Base-by-base conservation (phyloP, 2,888 invertebrate species). In the Phasia obesa region DNA sequence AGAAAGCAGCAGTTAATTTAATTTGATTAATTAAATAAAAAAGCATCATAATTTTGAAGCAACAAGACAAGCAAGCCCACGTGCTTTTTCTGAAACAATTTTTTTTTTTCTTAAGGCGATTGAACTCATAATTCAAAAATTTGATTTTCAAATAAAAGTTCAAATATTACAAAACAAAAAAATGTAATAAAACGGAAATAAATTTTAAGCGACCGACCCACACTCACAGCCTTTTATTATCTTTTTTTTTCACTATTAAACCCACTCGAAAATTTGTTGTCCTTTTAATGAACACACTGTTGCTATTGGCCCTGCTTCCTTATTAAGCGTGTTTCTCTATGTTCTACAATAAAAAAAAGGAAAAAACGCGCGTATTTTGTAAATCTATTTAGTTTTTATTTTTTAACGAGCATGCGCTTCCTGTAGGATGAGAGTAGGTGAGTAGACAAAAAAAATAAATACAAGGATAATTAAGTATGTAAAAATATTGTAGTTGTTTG, bases 291-390 rank as follows among this genome's bases (percentile, higher is more conserved):
- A 51, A 55, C 70, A 70, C 55, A 62, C 70, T 78, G 77, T 71
- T 78, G 77, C 70, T 70, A 38, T 65, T 57, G 25, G 4, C 15
- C 4, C 4, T 9, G 38, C 21, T 25, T 19, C 4, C 21, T 38
- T 21, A 21, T 15, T 42, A 55, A 51, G 17, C 51, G 13, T 57
- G n/a, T 42, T 47, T 64, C 19, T 35, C 35, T 42, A 27, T 49
- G 55, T 35, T 23, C 69, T 42, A 15, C 57, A 42, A 74, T 64
- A 62, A 60, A n/a, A n/a, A n/a, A n/a, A n/a, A n/a, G n/a, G n/a
- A n/a, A n/a, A n/a, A n/a, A 71, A 67, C 44, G 70, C 78, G 82
- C 78, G 67, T 74, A 74, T 78, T 81, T 76, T 57, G 53, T 60
- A 17, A 74, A 64, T 57, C 25, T 67, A 19, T 60, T 79, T 55